Conservation (phyloP, 2,888 invertebrate species). For the Scaptomyza reducta region DNA sequence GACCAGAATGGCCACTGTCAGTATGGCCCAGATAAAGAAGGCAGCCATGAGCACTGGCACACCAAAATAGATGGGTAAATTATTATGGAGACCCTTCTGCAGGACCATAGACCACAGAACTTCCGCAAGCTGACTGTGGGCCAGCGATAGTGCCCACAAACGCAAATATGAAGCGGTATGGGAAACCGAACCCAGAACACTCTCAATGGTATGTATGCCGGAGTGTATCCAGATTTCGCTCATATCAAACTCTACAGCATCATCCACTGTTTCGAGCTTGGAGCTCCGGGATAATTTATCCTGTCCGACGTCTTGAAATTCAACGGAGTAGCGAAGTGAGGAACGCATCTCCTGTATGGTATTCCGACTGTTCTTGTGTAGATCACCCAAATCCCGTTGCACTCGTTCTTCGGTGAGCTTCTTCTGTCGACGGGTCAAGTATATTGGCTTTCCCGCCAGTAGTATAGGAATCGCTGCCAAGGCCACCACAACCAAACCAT, state of each 20-base stretch:
- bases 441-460: conserved; percentile 94
- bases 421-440: conserved; percentile 86
- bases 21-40: conserved; percentile 94
- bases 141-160: conserved; percentile 98
- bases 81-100: conserved; percentile 88
- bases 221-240: conserved; percentile 81
- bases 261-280: conserved; percentile 16
- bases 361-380: conserved; percentile 26
- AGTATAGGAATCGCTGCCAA: conserved; percentile 95
- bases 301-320: conserved; percentile 77
- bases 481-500: conserved; percentile 90
- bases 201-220: conserved; percentile 86
- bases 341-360: conserved; percentile 58
- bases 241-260: conserved; percentile 50
- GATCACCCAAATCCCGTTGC: conserved; percentile 25
- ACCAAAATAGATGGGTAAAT: conserved; percentile 17
- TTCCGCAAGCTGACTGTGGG: conserved; percentile 95
- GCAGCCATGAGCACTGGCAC: conserved; percentile 91
- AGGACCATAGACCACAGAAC: conserved; percentile 98
- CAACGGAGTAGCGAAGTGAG: conserved; percentile 36
- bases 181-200: conserved; percentile 95
- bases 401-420: conserved; percentile 9
- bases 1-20: conserved; percentile 97
- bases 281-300: conserved; percentile 15
- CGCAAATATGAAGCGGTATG: conserved; percentile 99